A percentile compares a stretch with the other conserved stretches of the same genome.
Conservation (phyloP, 2,888 invertebrate genomes). For the Dromius quadrimaculatus region DNA sequence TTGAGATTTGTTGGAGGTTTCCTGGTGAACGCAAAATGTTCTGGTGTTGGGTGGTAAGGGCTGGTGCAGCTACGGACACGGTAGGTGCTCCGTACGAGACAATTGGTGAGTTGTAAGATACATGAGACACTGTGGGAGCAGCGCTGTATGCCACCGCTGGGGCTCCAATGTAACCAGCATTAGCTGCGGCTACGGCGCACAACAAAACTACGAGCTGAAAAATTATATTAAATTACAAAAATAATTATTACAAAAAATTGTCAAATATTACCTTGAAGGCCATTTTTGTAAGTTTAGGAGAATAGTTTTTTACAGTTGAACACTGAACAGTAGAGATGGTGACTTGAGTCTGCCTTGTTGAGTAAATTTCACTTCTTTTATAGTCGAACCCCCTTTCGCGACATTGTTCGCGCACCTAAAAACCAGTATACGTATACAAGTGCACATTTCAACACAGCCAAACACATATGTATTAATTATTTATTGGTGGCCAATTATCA, state of each 20-base stretch:
- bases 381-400: slow-evolving; percentile 11
- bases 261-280: slow-evolving; percentile 31
- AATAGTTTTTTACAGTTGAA: not conserved
- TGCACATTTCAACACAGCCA: slow-evolving; percentile 2
- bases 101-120: slow-evolving; percentile 67
- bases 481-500: too few relatives aligned
- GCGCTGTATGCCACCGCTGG: slow-evolving; percentile 71
- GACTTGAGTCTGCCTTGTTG: slow-evolving; percentile 10
- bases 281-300: slow-evolving; percentile 26
- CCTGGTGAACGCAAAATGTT: slow-evolving; percentile 64
- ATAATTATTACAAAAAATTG: not conserved
- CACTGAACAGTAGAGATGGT: slow-evolving; percentile 3
- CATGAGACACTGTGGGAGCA: slow-evolving; percentile 73
- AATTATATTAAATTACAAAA: not conserved
- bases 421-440: not conserved
- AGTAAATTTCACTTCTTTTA: slow-evolving; percentile 16
- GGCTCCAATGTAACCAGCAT: slow-evolving; percentile 57
- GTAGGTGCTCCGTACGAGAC: slow-evolving; percentile 57
- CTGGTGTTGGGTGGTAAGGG: slow-evolving; percentile 61
- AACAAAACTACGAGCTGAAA: slow-evolving; percentile 5
- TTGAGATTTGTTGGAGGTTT: slow-evolving; percentile 65
- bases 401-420: not conserved
- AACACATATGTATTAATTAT: not conserved
- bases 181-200: slow-evolving; percentile 57
- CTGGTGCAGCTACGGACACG: slow-evolving; percentile 53